These are phyloP conservation scores for Grallaria varia DNA, from an alignment of 2,113 vertebrate species.

Conservation along the genomic window DNA sequence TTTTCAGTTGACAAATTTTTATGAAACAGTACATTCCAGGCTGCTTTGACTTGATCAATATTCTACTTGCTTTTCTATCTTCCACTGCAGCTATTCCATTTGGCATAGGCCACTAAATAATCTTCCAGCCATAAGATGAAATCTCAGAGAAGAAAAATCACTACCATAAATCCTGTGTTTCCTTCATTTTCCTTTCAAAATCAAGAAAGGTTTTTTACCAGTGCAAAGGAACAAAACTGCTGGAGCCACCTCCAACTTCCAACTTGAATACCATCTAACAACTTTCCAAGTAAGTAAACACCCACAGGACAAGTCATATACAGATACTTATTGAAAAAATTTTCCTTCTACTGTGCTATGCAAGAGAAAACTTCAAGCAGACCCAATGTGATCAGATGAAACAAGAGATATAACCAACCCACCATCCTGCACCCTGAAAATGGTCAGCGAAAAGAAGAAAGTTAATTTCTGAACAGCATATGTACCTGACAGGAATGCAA, in stretches of 20 bases:
- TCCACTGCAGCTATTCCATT: not conserved
- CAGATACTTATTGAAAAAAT: not conserved
- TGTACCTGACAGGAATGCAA: accelerated
- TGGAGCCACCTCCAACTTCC: not conserved
- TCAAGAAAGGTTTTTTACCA: not conserved
- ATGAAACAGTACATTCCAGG: not conserved
- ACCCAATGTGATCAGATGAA: not conserved
- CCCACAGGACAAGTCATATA: not conserved
- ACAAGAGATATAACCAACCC: not conserved
- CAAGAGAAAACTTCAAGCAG: not conserved
- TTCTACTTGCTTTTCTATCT: not conserved
- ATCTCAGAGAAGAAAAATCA: not conserved
- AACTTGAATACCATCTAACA: not conserved
- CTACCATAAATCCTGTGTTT: not conserved
- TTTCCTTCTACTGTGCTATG: not conserved
- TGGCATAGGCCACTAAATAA: conserved; percentile 7
- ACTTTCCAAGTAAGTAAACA: not conserved
- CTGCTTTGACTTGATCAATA: not conserved
- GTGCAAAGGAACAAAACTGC: not conserved
- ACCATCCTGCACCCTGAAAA: not conserved
- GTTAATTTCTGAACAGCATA: not conserved
- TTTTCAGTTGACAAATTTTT: not conserved
- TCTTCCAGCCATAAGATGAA: not conserved
- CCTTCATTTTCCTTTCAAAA: not conserved
- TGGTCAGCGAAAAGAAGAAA: not conserved